phyloP scores from a whole-genome alignment of 2,888 invertebrate genomes.

The Tetranychus truncatus region DNA sequence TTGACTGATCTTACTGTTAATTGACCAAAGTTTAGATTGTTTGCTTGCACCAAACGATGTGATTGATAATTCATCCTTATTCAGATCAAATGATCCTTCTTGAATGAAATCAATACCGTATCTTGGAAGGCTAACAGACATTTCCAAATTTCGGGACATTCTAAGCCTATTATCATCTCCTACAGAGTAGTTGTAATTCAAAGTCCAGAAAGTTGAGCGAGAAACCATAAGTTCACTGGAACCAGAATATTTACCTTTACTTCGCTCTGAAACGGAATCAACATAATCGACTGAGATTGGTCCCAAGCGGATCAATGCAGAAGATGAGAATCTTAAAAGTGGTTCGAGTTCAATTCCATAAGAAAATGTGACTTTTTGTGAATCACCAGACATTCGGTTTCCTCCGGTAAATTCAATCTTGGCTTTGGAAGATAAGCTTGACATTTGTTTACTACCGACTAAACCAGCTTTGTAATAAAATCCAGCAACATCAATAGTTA shows the following conservation, averaged over 20 bases:
- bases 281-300: neutral
- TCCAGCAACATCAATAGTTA: neutral
- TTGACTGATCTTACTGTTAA: neutral
- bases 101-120: neutral
- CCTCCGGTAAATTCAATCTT: neutral
- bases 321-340: neutral
- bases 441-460: neutral
- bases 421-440: neutral
- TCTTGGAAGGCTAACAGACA: neutral
- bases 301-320: neutral
- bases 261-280: neutral
- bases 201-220: neutral
- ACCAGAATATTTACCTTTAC: neutral
- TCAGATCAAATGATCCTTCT: neutral
- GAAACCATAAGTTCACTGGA: neutral
- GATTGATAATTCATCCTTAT: neutral
- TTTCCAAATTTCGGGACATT: neutral
- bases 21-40: neutral
- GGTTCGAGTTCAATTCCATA: neutral
- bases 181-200: neutral
- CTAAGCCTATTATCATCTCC: neutral
- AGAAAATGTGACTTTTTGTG: neutral
- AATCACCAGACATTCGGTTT: neutral
- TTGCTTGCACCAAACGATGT: neutral
- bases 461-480: neutral